Percentiles rank a stretch among this genome's conserved stretches.
phyloP scores from a whole-genome alignment of 2,113 vertebrate genomes.

The Bujurquina vittata region DNA sequence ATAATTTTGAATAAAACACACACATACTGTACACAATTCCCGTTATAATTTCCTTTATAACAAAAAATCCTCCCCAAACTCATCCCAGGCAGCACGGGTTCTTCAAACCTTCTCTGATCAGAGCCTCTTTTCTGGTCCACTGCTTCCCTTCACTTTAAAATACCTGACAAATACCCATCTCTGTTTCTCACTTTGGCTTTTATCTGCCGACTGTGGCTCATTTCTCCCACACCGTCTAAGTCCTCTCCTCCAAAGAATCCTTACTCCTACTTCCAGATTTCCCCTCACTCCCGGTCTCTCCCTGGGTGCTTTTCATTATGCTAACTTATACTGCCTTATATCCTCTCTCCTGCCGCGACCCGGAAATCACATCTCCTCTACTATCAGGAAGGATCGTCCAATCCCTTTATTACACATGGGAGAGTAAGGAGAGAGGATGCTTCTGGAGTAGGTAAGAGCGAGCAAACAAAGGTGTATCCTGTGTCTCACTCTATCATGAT shows the following conservation, averaged over 20 bases:
- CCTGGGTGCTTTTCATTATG: neutral
- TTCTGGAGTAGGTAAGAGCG: neutral
- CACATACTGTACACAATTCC: neutral
- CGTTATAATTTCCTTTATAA: neutral
- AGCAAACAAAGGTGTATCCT: neutral
- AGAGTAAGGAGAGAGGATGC: neutral
- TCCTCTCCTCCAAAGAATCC: neutral
- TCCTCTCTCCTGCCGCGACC: neutral
- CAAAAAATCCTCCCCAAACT: slow-evolving; percentile 9
- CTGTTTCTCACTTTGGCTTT: slow-evolving; percentile 37
- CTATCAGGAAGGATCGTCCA: slow-evolving; percentile 7
- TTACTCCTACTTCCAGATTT: neutral
- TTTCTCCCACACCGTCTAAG: neutral
- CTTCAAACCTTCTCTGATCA: slow-evolving; percentile 13
- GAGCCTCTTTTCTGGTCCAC: slow-evolving; percentile 3
- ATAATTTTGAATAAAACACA: neutral
- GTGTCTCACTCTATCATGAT: neutral
- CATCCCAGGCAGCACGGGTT: slow-evolving; percentile 9
- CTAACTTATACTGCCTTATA: slow-evolving; percentile 5
- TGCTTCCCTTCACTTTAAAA: slow-evolving; percentile 23
- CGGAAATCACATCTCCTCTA: neutral
- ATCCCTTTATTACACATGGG: neutral
- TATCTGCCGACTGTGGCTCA: slow-evolving; percentile 16
- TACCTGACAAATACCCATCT: slow-evolving; percentile 43
- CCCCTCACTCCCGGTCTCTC: neutral